phyloP scores from a whole-genome alignment of 2,797 vertebrate species.

The Aselliscus stoliczkanus region DNA sequence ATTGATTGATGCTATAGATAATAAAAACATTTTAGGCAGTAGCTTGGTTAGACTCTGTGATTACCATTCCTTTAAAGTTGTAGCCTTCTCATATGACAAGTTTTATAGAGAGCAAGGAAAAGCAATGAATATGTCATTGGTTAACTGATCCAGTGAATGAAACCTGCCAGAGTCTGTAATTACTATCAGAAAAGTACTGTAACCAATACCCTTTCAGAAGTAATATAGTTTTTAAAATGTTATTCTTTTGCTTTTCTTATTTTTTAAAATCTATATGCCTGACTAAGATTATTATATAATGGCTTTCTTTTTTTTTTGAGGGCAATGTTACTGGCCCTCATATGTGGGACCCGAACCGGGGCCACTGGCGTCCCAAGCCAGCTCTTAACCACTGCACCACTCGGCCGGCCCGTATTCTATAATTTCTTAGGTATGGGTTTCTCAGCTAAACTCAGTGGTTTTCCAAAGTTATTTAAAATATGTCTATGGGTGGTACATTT shows the following conservation, averaged over 20 bases:
- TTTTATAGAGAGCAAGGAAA: not conserved
- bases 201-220: not conserved
- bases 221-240: not conserved
- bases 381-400: no score
- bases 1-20: not conserved
- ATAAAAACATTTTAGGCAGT: not conserved
- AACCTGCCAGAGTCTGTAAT: not conserved
- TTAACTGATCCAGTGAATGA: not conserved
- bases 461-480: constrained; percentile 56
- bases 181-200: not conserved
- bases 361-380: no score
- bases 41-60: constrained; percentile 1
- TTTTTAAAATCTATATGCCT: not conserved
- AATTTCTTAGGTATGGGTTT: constrained; percentile 48
- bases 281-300: no score
- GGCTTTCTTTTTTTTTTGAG: no score
- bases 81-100: not conserved
- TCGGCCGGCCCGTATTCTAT: no score
- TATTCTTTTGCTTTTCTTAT: constrained; percentile 33
- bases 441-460: not conserved
- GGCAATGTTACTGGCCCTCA: no score
- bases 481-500: constrained; percentile 31
- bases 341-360: no score
- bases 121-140: not conserved
- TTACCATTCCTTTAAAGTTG: not conserved